Conservation (phyloP, 2,113 vertebrate genomes). For the Tupaia tana region DNA sequence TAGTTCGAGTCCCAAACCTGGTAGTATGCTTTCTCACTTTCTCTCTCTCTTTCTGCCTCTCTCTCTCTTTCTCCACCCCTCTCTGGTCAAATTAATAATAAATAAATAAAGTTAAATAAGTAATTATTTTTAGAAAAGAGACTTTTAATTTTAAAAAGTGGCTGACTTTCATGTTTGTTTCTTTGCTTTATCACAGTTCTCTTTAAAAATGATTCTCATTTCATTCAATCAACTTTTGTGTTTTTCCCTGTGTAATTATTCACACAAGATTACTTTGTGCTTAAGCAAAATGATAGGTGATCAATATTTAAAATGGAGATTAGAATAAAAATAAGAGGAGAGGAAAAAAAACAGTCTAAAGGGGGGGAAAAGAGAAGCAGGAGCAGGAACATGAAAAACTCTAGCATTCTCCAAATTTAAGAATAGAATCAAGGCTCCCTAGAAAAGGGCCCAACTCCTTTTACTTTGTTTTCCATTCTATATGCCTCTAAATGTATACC, state of each 20-base stretch:
- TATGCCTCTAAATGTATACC: background rate
- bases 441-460: background rate
- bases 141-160: background rate
- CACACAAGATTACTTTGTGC: slow-evolving; percentile 10
- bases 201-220: slow-evolving; percentile 43
- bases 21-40: no score
- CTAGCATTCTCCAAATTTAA: background rate
- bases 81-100: no score
- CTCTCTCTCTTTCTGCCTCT: no score
- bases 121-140: no score
- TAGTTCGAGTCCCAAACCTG: no score
- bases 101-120: no score
- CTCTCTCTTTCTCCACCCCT: no score
- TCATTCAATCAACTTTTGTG: background rate
- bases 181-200: slow-evolving; percentile 8
- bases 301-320: background rate
- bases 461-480: background rate
- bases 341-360: background rate
- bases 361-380: background rate
- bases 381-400: background rate
- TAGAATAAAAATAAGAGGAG: slow-evolving; percentile 45
- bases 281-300: slow-evolving; percentile 39
- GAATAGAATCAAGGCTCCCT: background rate
- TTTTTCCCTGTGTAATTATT: slow-evolving; percentile 39
- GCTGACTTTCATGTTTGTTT: background rate